These are phyloP conservation scores for Atlantisia rogersi DNA, from an alignment of 2,113 vertebrate genomes.

Conservation along the genomic window DNA sequence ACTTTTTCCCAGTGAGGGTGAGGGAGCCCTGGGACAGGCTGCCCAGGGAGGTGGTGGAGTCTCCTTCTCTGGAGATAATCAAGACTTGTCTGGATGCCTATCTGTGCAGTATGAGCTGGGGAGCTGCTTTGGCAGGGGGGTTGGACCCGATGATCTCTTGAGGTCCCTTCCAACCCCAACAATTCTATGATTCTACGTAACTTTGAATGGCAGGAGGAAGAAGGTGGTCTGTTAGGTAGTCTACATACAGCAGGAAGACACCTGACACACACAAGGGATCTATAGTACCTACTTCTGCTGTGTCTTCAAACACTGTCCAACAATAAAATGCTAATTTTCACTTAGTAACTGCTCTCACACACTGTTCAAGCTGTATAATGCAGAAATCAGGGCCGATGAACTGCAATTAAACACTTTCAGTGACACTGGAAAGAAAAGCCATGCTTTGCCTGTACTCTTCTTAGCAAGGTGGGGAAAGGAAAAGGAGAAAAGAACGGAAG, in stretches of 20 bases:
- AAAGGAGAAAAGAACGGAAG: neutral
- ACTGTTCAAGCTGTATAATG: neutral
- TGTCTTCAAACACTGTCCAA: neutral
- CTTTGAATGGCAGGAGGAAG: neutral
- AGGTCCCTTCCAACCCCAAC: too few relatives aligned
- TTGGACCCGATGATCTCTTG: too few relatives aligned
- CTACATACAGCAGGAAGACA: neutral
- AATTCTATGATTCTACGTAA: neutral
- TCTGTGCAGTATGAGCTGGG: too few relatives aligned
- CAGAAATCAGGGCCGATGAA: neutral
- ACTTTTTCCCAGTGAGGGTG: too few relatives aligned
- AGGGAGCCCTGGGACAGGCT: too few relatives aligned
- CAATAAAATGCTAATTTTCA: neutral
- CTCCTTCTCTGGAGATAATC: too few relatives aligned
- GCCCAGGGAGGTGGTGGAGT: too few relatives aligned
- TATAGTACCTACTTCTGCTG: accelerated
- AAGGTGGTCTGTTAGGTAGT: accelerated
- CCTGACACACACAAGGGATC: accelerated
- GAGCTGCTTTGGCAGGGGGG: too few relatives aligned
- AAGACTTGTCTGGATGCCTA: too few relatives aligned
- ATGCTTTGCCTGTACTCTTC: neutral
- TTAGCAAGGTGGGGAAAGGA: neutral
- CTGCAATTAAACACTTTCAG: neutral
- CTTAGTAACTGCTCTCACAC: neutral
- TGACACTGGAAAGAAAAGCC: neutral